These are phyloP conservation scores for Leucania comma DNA, from an alignment of 2,888 invertebrate genomes.

Conservation along the genomic window DNA sequence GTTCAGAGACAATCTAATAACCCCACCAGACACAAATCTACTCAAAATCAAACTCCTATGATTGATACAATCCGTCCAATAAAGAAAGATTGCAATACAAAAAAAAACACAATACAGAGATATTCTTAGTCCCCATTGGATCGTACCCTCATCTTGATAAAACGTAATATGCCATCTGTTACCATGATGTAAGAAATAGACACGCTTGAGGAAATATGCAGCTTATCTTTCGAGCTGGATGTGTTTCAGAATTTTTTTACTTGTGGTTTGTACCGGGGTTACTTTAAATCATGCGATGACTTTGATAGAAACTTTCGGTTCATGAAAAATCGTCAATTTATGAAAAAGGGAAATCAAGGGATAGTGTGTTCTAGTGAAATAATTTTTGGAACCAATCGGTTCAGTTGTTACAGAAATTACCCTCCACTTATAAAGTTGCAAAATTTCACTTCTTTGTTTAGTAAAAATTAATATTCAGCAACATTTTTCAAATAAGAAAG, in stretches of 20 bases:
- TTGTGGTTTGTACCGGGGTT: background rate
- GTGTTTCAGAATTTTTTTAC: conserved; percentile 2
- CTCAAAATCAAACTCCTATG: conserved; percentile 33
- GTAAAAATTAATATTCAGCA: no score
- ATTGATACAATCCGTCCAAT: conserved; percentile 36
- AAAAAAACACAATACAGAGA: conserved; percentile 40
- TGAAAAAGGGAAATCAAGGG: no score
- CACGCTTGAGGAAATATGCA: conserved; percentile 27
- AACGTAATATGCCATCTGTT: conserved; percentile 61
- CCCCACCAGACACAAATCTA: background rate
- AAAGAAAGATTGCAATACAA: conserved; percentile 53
- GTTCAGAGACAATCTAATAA: background rate
- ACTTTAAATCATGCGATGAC: no score
- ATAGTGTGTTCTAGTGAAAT: no score
- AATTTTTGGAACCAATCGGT: no score
- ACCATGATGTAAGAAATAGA: conserved; percentile 50
- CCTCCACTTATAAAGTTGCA: no score
- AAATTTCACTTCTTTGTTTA: no score
- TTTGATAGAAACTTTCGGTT: no score
- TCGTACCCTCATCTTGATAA: conserved; percentile 62
- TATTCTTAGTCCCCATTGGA: conserved; percentile 38
- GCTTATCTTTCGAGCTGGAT: conserved; percentile 46
- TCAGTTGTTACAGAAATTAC: no score
- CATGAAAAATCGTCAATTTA: no score
- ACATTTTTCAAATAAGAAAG: no score